Conservation (phyloP, 2,888 invertebrate genomes). For the Tupiocoris notatus region DNA sequence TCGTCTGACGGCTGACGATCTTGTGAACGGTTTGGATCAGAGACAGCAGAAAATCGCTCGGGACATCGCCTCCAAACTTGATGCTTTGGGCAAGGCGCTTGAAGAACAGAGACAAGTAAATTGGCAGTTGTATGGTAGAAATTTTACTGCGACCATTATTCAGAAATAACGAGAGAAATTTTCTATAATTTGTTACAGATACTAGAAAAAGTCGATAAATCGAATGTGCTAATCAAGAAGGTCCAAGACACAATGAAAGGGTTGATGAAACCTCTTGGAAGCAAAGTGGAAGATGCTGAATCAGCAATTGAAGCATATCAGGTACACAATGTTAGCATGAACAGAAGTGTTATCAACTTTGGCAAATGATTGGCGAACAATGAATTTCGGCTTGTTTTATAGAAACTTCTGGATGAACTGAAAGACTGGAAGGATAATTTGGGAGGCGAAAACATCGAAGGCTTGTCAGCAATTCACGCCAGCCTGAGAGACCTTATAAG, state of each 20-base stretch:
- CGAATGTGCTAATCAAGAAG: slow-evolving; percentile 56
- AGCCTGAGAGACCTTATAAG: slow-evolving; percentile 66
- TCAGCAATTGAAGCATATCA: slow-evolving; percentile 76
- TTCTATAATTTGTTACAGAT: slow-evolving; percentile 50
- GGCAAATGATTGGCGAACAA: background rate
- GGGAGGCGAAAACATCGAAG: slow-evolving; percentile 68
- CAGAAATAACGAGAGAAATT: too few species aligned
- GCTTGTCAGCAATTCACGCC: slow-evolving; percentile 44
- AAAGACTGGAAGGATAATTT: slow-evolving; percentile 65
- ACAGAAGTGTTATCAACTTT: background rate
- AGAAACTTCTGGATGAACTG: slow-evolving; percentile 69
- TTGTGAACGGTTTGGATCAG: slow-evolving; percentile 73
- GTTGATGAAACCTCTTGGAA: slow-evolving; percentile 81
- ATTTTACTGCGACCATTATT: too few species aligned
- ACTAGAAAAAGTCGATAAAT: slow-evolving; percentile 74
- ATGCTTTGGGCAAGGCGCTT: slow-evolving; percentile 71
- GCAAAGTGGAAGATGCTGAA: slow-evolving; percentile 84
- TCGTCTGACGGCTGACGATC: slow-evolving; percentile 76
- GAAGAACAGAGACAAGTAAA: slow-evolving; percentile 74
- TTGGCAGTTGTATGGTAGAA: slow-evolving; percentile 55
- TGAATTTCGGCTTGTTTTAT: slow-evolving; percentile 24
- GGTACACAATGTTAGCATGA: slow-evolving; percentile 46
- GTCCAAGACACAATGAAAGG: slow-evolving; percentile 82
- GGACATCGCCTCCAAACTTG: slow-evolving; percentile 71
- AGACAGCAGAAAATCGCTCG: slow-evolving; percentile 72